Base-by-base conservation (phyloP, 2,888 invertebrate species). In the Catocala sponsa region DNA sequence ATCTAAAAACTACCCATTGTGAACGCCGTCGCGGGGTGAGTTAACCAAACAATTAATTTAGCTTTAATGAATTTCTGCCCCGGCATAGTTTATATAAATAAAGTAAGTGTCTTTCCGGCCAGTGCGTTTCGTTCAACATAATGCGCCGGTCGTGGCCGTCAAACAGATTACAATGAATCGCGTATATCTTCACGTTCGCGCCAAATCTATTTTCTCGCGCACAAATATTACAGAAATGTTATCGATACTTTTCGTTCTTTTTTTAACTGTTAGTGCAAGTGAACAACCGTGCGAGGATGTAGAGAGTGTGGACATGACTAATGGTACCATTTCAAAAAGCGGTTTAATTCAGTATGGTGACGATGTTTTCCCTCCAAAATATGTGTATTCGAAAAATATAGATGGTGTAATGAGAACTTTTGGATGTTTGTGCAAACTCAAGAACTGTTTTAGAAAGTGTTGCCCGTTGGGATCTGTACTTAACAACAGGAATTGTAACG, bases 381-480 rank as follows among this genome's bases (percentile, higher is more conserved):
- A 79, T 66, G 76, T 90, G 33, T 92, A 81, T 60, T 52, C 68
- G 1, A 86, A 81, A 65, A 85, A 83, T 25, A 67, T 88, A 4
- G 80, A 72, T 46, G 90, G 87, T 7, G 81, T 72, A 59, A 61
- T 82, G 0, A 85, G 65, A 59, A 83, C 67, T 1, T 90, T 83
- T 32, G 92, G 91, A 0, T 93, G 93, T 70, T 61, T 87, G 49
- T 93, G 93, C 67, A 65, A 85, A 59, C n/a, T 81, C 0, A 84
- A 70, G 12, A 73, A 80, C 5, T 93, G 93, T 76, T 80, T 90
- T 25, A 72, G 85, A n/a, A 94, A 94, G 60, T 94, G 94, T 63
- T 94, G 94, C 59, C 83, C 85, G 0, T 9, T 84, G 0, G 90
- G 89, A 0, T 75, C 63, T n/a, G 84, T 85, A 4, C 59, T 74